phyloP scores from a whole-genome alignment of 2,113 vertebrate genomes.

The Hyperopisus bebe region DNA sequence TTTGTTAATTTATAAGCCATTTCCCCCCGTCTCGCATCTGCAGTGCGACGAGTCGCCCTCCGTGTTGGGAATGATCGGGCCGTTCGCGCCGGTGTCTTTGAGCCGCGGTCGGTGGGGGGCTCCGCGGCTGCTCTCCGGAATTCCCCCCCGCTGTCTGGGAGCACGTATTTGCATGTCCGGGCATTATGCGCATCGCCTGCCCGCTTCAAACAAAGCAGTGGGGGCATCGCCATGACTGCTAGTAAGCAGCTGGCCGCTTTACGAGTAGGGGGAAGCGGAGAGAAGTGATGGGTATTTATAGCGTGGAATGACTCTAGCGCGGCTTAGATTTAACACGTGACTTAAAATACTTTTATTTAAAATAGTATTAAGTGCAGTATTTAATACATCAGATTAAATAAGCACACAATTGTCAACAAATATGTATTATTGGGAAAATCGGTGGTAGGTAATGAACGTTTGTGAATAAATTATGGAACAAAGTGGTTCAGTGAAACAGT shows the following conservation, averaged over 20 bases:
- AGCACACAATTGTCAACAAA: neutral
- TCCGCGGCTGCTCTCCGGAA: slow-evolving; percentile 72
- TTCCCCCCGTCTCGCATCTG: neutral
- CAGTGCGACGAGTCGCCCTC: neutral
- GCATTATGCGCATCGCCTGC: neutral
- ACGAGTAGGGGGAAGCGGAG: neutral
- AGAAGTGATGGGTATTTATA: neutral
- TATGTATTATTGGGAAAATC: neutral
- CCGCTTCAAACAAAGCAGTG: neutral
- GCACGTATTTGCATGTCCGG: slow-evolving; percentile 61
- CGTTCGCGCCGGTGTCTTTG: slow-evolving; percentile 18
- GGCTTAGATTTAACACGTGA: neutral
- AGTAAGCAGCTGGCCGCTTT: neutral
- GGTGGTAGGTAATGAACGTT: neutral
- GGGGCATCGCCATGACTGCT: neutral
- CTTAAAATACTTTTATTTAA: neutral
- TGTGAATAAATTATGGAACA: neutral
- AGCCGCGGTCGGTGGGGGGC: slow-evolving; percentile 68
- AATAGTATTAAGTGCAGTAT: neutral
- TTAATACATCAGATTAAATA: neutral
- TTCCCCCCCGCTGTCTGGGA: slow-evolving; percentile 74
- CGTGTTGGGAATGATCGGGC: neutral
- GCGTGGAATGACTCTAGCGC: neutral
- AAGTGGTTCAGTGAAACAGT: neutral
- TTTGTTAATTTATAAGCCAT: neutral